Evolutionary conservation across 2,797 vertebrate species (phyloP).

Genomic region (Argentina silus): DNA sequence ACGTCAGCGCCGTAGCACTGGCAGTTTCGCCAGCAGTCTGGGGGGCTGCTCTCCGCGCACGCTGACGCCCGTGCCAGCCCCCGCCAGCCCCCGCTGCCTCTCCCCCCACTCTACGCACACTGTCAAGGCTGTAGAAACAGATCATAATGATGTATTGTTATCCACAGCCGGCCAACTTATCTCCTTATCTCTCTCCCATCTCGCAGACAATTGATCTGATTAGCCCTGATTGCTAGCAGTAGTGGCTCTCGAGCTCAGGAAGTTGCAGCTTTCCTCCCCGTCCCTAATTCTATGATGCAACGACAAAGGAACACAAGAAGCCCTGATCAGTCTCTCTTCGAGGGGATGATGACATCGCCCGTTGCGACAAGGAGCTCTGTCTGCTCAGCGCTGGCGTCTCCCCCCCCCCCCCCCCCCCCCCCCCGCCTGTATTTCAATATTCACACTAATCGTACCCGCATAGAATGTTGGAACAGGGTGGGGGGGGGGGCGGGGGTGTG

Average conservation of each 20-base stretch:
- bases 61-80: too few relatives aligned
- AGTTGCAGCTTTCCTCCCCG: slow-evolving; percentile 3
- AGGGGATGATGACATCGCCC: slow-evolving; percentile 33
- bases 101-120: slow-evolving; percentile 13
- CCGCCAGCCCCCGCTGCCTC: too few relatives aligned
- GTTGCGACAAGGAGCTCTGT: slow-evolving; percentile 1
- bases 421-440: too few relatives aligned
- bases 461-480: too few relatives aligned
- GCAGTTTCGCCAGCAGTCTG: slow-evolving; percentile 16
- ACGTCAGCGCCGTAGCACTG: slow-evolving; percentile 39
- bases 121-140: slow-evolving; percentile 37
- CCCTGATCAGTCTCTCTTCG: slow-evolving; percentile 38
- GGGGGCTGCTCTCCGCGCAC: background rate
- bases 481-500: too few relatives aligned
- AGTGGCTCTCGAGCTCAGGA: slow-evolving; percentile 30
- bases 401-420: slow-evolving; percentile 18
- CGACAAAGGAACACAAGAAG: slow-evolving; percentile 40
- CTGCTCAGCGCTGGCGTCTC: background rate
- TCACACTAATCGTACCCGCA: too few relatives aligned
- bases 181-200: slow-evolving; percentile 7
- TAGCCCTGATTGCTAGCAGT: slow-evolving; percentile 47
- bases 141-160: slow-evolving; percentile 44
- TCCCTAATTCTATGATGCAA: slow-evolving; percentile 27
- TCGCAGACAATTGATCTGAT: slow-evolving; percentile 51
- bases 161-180: slow-evolving; percentile 19